Evolutionary conservation across 1,140 invertebrate genomes (phyloP).

Genomic region (Trichogramma pretiosum): DNA sequence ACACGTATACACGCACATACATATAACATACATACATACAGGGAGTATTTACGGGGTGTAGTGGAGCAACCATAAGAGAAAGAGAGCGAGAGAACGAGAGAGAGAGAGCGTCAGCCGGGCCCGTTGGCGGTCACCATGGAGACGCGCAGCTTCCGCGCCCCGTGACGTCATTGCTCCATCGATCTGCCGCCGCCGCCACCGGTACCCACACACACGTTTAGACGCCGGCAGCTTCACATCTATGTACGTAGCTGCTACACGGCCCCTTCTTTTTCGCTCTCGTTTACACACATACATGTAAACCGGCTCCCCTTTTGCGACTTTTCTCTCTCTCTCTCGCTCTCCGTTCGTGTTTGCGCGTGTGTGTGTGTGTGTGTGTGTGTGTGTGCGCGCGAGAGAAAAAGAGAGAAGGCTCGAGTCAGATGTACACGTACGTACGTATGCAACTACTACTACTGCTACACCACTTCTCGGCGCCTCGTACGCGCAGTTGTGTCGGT

Average conservation of each 20-base stretch:
- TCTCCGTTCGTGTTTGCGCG: not conserved
- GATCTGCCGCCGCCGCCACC: slow-evolving; percentile 29
- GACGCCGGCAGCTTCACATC: no score
- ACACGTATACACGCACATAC: not conserved
- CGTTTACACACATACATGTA: no score
- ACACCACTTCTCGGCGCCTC: no score
- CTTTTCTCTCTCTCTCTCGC: slow-evolving; percentile 3
- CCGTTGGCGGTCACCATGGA: slow-evolving; percentile 45
- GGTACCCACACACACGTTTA: no score
- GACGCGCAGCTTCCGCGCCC: slow-evolving; percentile 42
- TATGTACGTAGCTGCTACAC: no score
- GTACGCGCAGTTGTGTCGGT: no score
- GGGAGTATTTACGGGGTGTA: not conserved
- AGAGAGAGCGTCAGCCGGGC: slow-evolving; percentile 30
- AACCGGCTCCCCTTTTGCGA: no score
- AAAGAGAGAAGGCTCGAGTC: no score
- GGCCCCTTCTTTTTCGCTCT: slow-evolving; percentile 1
- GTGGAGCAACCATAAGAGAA: not conserved
- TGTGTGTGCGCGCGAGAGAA: no score
- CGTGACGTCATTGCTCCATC: slow-evolving; percentile 46
- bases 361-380: no score
- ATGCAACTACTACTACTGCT: not conserved
- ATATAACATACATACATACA: not conserved
- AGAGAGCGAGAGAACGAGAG: slow-evolving; percentile 5
- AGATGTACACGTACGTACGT: no score